Percentiles rank a stretch among this genome's conserved stretches.
These are phyloP conservation scores for Gibbula magus DNA, from an alignment of 2,888 invertebrate species.

Conservation along the genomic window DNA sequence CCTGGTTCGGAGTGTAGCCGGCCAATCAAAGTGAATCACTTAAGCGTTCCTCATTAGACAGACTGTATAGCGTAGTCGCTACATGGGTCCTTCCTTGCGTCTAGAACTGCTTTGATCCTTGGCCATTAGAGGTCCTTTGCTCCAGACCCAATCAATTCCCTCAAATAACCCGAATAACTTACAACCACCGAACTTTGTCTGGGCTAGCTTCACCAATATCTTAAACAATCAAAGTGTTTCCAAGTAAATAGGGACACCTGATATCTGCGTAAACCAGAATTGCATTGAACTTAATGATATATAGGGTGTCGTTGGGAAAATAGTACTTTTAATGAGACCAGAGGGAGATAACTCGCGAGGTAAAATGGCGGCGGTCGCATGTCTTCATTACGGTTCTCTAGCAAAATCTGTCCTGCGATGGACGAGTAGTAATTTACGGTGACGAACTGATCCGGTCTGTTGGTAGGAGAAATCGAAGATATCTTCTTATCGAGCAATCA, in stretches of 20 bases:
- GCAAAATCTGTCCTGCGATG: not conserved
- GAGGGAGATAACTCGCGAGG: not conserved
- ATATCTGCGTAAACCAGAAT: no score
- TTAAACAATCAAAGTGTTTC: no score
- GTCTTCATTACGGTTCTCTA: not conserved
- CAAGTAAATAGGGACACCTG: no score
- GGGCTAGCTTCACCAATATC: no score
- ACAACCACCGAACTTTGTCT: no score
- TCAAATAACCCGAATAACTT: not conserved
- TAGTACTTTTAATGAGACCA: not conserved
- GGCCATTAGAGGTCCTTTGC: not conserved
- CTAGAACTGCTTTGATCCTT: not conserved
- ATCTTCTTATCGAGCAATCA: conserved; percentile 31
- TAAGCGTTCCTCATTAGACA: not conserved
- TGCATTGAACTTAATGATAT: no score
- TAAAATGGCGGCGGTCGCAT: not conserved
- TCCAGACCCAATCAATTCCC: not conserved
- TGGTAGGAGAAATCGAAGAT: conserved; percentile 12
- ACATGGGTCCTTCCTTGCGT: not conserved
- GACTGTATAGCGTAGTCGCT: not conserved
- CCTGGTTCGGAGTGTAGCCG: not conserved
- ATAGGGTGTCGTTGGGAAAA: no score
- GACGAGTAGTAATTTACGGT: not conserved
- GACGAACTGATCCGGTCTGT: conserved; percentile 13
- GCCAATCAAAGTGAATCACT: not conserved